Evolutionary conservation across 2,797 vertebrate genomes (phyloP), one percentile per base, ranked within the genome.

Genomic region (Remorina albescens): DNA sequence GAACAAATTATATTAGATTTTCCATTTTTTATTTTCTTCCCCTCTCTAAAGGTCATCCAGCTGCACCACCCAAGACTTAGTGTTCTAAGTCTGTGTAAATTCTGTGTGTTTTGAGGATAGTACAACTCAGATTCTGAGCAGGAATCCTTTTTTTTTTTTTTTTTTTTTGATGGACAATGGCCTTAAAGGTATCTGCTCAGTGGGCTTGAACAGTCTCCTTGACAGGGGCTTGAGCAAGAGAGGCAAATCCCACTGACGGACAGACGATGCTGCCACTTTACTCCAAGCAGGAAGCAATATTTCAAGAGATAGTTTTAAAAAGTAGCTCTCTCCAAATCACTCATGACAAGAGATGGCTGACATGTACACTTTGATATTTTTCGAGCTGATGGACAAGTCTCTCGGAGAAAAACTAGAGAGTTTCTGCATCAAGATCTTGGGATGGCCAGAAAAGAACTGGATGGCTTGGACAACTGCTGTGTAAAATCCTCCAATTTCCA

Each of bases 1-100:
- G 67, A 79, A 76, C 72, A 86, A 67, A 78, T 71, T 64, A 66
- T 64, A 78, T 83, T 18, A 46, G 3, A 26, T 60, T 64, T 70
- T 30, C 21, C 3, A 42, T 34, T 78, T 34, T 60, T 64, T 70
- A 26, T n/a, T 2, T 47, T 34, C 76, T 34, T 26, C 15, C 25
- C 44, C 28, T 28, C 53, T 71, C 64, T 56, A 42, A 84, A 80
- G 65, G 71, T 36, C 59, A 82, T 13, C 62, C 51, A 64, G 68
- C 67, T 23, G 25, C 53, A 55, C 21, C 21, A 49, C 80, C 59
- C 67, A 70, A 73, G 32, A 68, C 71, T 50, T 53, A 11, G 50
- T 71, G 65, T 78, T 86, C n/a, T n/a, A n/a, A n/a, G n/a, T 66
- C 59, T 58, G 12, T 53, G 47, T 51, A 74, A 67, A 61, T 44